A percentile compares a stretch with the other conserved stretches of the same genome.
phyloP scores from a whole-genome alignment of 2,797 vertebrate species.

The Megaceryle alcyon region DNA sequence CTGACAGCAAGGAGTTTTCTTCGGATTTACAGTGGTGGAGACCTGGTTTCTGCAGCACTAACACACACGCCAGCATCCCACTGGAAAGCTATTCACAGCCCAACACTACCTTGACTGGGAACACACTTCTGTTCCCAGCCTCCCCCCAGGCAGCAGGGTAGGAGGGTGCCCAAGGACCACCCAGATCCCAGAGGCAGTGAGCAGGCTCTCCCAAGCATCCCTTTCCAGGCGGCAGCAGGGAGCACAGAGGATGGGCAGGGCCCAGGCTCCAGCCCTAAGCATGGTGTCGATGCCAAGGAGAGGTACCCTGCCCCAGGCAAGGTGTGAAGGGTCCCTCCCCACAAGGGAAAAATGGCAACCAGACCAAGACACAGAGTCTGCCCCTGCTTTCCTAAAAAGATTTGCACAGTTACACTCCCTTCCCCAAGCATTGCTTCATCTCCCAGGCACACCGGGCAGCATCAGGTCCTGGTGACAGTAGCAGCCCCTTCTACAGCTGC shows the following conservation, averaged over 20 bases:
- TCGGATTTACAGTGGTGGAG: not conserved
- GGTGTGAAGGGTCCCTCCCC: accelerated
- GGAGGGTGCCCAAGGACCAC: accelerated
- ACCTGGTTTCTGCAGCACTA: not conserved
- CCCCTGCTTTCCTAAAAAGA: not conserved
- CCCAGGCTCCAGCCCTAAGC: no score
- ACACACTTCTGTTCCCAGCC: not conserved
- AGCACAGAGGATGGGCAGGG: not conserved
- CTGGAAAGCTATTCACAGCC: not conserved
- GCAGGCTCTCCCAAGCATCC: not conserved
- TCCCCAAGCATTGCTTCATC: not conserved
- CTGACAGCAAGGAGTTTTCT: not conserved
- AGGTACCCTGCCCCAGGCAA: not conserved
- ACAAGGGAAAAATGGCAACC: accelerated
- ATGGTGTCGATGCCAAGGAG: accelerated
- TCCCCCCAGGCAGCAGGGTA: not conserved
- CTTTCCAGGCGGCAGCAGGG: accelerated
- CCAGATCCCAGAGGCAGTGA: not conserved
- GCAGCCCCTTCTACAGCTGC: not conserved
- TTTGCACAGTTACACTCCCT: not conserved
- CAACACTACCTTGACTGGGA: not conserved
- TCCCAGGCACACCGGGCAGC: not conserved
- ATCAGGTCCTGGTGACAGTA: accelerated
- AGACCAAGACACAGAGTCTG: not conserved
- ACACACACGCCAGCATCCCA: not conserved